phyloP scores from a whole-genome alignment of 2,888 invertebrate species.

The Pterostichus madidus region DNA sequence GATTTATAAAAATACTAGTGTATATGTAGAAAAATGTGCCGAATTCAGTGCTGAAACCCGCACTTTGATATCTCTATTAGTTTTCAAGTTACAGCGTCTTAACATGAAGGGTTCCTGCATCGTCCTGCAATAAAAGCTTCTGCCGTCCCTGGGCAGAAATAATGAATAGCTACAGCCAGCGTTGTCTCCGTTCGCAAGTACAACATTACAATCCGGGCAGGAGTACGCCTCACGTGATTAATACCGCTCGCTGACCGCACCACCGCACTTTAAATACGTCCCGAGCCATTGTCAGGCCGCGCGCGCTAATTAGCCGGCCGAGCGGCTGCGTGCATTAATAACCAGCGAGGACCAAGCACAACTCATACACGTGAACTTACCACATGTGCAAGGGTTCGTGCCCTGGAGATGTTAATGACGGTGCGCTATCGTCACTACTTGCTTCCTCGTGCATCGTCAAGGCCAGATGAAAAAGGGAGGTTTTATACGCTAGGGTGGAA shows the following conservation, averaged over 20 bases:
- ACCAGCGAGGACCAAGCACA: background rate
- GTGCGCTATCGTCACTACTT: background rate
- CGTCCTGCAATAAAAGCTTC: background rate
- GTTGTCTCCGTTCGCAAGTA: slow-evolving; percentile 39
- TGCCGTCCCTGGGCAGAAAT: slow-evolving; percentile 21
- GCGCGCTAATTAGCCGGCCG: slow-evolving; percentile 54
- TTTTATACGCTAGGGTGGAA: too few species aligned
- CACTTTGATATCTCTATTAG: too few species aligned
- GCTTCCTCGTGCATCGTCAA: background rate
- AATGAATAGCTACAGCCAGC: slow-evolving; percentile 36
- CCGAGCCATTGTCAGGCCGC: slow-evolving; percentile 28
- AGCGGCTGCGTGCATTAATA: slow-evolving; percentile 36
- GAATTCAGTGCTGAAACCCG: too few species aligned
- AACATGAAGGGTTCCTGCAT: too few species aligned
- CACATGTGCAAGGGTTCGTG: too few species aligned
- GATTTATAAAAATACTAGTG: too few species aligned
- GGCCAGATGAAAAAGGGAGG: too few species aligned
- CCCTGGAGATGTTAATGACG: background rate
- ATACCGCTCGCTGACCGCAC: slow-evolving; percentile 36
- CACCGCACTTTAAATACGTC: slow-evolving; percentile 38
- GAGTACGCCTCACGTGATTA: slow-evolving; percentile 57
- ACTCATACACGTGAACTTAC: too few species aligned
- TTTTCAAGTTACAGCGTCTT: too few species aligned
- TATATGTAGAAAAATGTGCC: too few species aligned
- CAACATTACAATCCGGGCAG: slow-evolving; percentile 50